Evolutionary conservation across 2,888 invertebrate species (phyloP), one percentile per base, ranked within the genome.

Genomic region (Octodonta nipae): DNA sequence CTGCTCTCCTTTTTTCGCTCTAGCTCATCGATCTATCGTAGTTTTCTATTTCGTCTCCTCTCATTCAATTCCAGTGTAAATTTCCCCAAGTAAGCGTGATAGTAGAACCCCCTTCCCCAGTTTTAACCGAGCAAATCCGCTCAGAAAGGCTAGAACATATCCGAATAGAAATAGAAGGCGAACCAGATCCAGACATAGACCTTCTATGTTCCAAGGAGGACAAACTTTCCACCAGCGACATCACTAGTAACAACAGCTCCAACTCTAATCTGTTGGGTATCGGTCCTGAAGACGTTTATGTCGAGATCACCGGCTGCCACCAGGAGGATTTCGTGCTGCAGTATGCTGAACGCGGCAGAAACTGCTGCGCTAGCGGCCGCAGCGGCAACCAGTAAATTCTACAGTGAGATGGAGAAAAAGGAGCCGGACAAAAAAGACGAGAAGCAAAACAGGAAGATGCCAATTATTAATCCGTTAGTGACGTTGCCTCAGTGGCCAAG

Each of bases 381-480:
- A 3, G 70, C 72, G 7, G 71, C 74, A 11, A 68, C 71, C 8
- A 64, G 67, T 8, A 70, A 67, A 43, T 62, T 72, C 26, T 65
- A 67, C 40, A 32, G 35, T 24, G 39, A 41, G 1, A 22, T 54
- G 1, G 48, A 54, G 11, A 62, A 61, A 14, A 59, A 58, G 33
- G 59, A 61, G 10, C 63, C 64, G 0, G 56, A 55, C 25, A 42
- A 41, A 33, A 52, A 51, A 37, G 50, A 49, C 34, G 50, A 56
- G 15, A 58, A 64, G 36, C 58, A 51, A 30, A 69, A 71, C 28
- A 66, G 68, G 8, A 84, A 80, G 50, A 63, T 89, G 32, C 89
- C 89, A 2, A 89, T 89, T 40, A 89, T 89, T 44, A 89, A 89
- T 64, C 89, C 89, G 0, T 61, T 89, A 25, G 88, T 89, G 14